Evolutionary conservation across 1,140 invertebrate species (phyloP), one percentile per base, ranked within the genome.

Genomic region (Parasteatoda tepidariorum): DNA sequence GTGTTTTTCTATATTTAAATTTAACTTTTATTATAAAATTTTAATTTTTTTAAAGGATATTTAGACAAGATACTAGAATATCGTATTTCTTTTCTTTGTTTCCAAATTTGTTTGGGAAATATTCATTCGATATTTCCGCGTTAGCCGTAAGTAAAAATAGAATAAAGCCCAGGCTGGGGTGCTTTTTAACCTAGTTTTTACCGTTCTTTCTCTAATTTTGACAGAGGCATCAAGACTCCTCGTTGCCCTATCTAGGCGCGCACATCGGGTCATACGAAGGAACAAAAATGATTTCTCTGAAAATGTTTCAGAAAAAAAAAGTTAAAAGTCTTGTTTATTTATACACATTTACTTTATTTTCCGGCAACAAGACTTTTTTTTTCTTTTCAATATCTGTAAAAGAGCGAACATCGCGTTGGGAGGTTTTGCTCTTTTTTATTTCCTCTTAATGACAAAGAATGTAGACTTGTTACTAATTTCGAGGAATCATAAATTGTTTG

Each of bases 121-220:
- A 66, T 68, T 38, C 66, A 68, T 38, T 38, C 33, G 66, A 68
- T 68, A 68, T 68, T 68, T 68, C 66, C 66, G 66, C 66, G 22
- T 68, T 31, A 11, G 22, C 30, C 9, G 13, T 31, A 7, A 11
- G 34, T 41, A 68, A 26, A 68, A 68, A 68, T 68, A 68, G 66
- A 31, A 48, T 33, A 34, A 34, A 38, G 38, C 24, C n/a, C 34
- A 41, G 33, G 26, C 33, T 34, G 66, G 66, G 66, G 66, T 68
- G 24, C 38, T 4, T 13, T 34, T 24, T 68, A 68, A 68, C 66
- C 66, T 68, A 68, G 33, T 68, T 68, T 24, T 22, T 2, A 15
- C 11, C 33, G 38, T 34, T 22, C n/a, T 62, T 24, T 26, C 66
- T 48, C 30, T 34, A 9, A 48, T 48, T 18, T n/a, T n/a, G n/a